Percentiles rank a stretch among this genome's conserved stretches.
phyloP scores from a whole-genome alignment of 2,888 invertebrate genomes.

The Chrysolina americana region DNA sequence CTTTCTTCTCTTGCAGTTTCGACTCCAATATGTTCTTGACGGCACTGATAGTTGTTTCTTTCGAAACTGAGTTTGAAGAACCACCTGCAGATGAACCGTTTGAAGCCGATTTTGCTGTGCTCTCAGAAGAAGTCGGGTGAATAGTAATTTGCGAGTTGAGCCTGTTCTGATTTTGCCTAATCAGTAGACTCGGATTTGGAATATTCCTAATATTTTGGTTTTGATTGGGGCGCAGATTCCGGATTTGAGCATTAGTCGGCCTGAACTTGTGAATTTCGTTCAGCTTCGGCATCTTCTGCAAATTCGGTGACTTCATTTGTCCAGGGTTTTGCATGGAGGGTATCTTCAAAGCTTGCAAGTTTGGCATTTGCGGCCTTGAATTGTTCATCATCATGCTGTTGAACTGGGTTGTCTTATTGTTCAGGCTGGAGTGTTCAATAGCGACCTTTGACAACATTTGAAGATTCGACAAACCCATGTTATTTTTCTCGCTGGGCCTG shows the following conservation, averaged over 20 bases:
- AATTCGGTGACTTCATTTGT: slow-evolving; percentile 54
- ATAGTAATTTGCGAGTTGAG: slow-evolving; percentile 55
- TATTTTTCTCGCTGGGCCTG: slow-evolving; percentile 51
- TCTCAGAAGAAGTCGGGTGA: slow-evolving; percentile 33
- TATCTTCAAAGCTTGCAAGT: slow-evolving; percentile 63
- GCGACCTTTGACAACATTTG: slow-evolving; percentile 72
- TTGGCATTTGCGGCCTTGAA: slow-evolving; percentile 63
- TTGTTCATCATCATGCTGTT: slow-evolving; percentile 45
- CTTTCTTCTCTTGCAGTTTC: slow-evolving; percentile 55
- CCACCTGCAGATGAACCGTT: slow-evolving; percentile 31
- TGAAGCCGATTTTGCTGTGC: slow-evolving; percentile 27
- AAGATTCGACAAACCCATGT: slow-evolving; percentile 69
- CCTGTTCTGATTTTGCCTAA: slow-evolving; percentile 71
- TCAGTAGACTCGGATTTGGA: slow-evolving; percentile 76
- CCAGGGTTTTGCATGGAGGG: slow-evolving; percentile 51
- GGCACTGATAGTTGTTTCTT: slow-evolving; percentile 41
- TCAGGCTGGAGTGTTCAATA: slow-evolving; percentile 61
- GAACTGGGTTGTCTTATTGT: slow-evolving; percentile 50
- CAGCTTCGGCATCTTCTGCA: slow-evolving; percentile 68
- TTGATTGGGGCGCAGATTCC: slow-evolving; percentile 66
- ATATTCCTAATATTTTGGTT: slow-evolving; percentile 77
- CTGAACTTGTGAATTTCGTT: slow-evolving; percentile 69
- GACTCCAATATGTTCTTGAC: slow-evolving; percentile 47
- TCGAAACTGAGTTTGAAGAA: slow-evolving; percentile 29
- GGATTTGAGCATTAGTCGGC: slow-evolving; percentile 59